These are phyloP conservation scores for Miltochrista miniata DNA, from an alignment of 2,888 invertebrate genomes.

Conservation along the genomic window DNA sequence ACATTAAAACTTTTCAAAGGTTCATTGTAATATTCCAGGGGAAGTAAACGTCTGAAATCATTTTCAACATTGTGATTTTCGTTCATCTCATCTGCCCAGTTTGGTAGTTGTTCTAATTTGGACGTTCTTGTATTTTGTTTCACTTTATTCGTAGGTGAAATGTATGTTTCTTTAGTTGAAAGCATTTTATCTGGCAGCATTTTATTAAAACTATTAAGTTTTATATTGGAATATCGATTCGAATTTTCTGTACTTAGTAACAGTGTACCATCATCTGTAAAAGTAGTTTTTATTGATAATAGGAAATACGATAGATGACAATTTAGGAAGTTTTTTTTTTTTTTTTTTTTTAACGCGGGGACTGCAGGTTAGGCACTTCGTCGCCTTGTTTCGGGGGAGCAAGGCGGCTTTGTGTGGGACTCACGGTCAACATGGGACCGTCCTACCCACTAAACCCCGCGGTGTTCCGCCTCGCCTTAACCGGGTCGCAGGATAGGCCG, in stretches of 20 bases:
- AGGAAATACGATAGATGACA: too few species aligned
- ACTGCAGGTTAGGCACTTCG: too few species aligned
- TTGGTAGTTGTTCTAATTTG: slow-evolving; percentile 52
- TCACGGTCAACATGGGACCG: too few species aligned
- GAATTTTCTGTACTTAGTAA: slow-evolving; percentile 40
- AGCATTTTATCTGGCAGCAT: slow-evolving; percentile 66
- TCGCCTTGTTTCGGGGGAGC: too few species aligned
- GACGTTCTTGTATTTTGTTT: slow-evolving; percentile 48
- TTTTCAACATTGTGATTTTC: slow-evolving; percentile 16
- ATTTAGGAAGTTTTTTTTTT: too few species aligned
- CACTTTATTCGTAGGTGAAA: slow-evolving; percentile 43
- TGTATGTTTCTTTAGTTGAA: slow-evolving; percentile 56
- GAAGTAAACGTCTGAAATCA: slow-evolving; percentile 10
- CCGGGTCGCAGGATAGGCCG: too few species aligned
- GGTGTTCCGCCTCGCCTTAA: too few species aligned
- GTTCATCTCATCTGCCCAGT: slow-evolving; percentile 49
- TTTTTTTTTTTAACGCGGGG: too few species aligned
- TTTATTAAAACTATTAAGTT: slow-evolving; percentile 61
- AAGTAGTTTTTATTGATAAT: neutral
- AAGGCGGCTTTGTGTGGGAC: too few species aligned
- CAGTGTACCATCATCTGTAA: slow-evolving; percentile 42
- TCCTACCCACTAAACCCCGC: too few species aligned
- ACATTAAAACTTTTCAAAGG: slow-evolving; percentile 5
- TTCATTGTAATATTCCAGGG: slow-evolving; percentile 8
- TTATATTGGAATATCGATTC: slow-evolving; percentile 45